Base-by-base conservation (phyloP, 2,888 invertebrate genomes). In the Prosapia bicincta region DNA sequence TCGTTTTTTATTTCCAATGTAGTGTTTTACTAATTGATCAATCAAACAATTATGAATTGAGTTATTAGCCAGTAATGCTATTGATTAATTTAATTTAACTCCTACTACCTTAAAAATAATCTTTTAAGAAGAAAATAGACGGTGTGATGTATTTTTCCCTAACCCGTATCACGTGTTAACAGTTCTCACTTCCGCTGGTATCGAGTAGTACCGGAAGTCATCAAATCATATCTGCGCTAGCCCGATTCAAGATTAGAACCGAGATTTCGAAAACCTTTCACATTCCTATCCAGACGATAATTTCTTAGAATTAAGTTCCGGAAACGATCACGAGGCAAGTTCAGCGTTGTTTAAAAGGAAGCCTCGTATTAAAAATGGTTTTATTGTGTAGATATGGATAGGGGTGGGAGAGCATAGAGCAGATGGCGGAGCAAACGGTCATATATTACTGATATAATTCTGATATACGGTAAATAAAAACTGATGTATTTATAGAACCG, bases 361-460 rank as follows among this genome's bases (percentile, higher is more conserved):
- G 13, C 10, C 15, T 38, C 38, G 13, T 38, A 38, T 38, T 38
- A 38, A 38, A 38, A 38, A 38, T 38, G 38, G 38, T 38, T 38
- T 38, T 38, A 38, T 38, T 13, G 38, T 38, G 38, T 38, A 38
- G 38, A 38, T 38, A 38, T 15, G 38, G 38, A 38, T n/a, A 10
- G 54, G 26, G 30, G 67, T 15, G 32, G 30, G 7, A 26, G 72
- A 24, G n/a, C 30, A 32, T 30, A 5, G 66, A 72, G 66, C 66
- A 74, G 74, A 74, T 74, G 74, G 68, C 69, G 38, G 68, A 66
- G 68, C 30, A 38, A 67, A 38, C 67, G 69, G 74, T 69, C 38
- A 69, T 74, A 74, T 74, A 68, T 74, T 74, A 74, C 74, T 74
- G 74, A 74, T 74, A 74, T 74, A 74, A 74, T 74, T 74, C 68